A percentile compares a stretch with the other conserved stretches of the same genome.
Conservation (phyloP, 2,797 vertebrate species). For the Acipenser ruthenus region DNA sequence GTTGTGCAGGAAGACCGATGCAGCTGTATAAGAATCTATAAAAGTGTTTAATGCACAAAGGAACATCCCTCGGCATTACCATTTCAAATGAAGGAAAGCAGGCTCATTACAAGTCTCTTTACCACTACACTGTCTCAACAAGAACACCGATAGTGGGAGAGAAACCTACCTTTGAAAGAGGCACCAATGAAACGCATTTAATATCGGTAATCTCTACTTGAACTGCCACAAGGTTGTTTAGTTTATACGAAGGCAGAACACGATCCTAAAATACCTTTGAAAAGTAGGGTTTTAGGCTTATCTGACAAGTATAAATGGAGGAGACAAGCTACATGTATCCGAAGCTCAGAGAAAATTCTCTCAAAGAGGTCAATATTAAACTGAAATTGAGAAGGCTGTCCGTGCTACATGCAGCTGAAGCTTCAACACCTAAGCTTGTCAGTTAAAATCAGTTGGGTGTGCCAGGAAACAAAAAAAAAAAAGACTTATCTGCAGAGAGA, state of each 20-base stretch:
- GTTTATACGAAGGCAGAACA: background rate
- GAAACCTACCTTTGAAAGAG: background rate
- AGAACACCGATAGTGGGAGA: background rate
- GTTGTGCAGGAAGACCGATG: background rate
- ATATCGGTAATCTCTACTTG: too few species aligned
- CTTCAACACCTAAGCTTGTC: slow-evolving; percentile 39
- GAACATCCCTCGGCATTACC: slow-evolving; percentile 4
- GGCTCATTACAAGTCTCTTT: background rate
- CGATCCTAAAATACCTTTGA: background rate
- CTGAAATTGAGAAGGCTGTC: slow-evolving; percentile 43
- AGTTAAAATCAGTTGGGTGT: slow-evolving; percentile 46
- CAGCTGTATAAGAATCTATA: slow-evolving; percentile 1
- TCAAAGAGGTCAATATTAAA: slow-evolving; percentile 36
- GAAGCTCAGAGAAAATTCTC: slow-evolving; percentile 12
- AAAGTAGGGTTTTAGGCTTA: slow-evolving; percentile 3
- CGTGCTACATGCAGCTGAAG: slow-evolving; percentile 28
- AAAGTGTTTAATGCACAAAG: slow-evolving; percentile 8
- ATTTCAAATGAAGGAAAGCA: slow-evolving; percentile 2
- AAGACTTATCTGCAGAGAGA: slow-evolving; percentile 44
- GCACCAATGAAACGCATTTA: background rate
- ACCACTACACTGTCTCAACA: slow-evolving; percentile 1
- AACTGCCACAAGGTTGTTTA: background rate
- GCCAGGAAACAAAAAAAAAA: slow-evolving; percentile 46
- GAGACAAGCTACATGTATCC: background rate
- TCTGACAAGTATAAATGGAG: slow-evolving; percentile 11